Base-by-base conservation (phyloP, 1,140 invertebrate genomes). In the Parapsyche elsis region DNA sequence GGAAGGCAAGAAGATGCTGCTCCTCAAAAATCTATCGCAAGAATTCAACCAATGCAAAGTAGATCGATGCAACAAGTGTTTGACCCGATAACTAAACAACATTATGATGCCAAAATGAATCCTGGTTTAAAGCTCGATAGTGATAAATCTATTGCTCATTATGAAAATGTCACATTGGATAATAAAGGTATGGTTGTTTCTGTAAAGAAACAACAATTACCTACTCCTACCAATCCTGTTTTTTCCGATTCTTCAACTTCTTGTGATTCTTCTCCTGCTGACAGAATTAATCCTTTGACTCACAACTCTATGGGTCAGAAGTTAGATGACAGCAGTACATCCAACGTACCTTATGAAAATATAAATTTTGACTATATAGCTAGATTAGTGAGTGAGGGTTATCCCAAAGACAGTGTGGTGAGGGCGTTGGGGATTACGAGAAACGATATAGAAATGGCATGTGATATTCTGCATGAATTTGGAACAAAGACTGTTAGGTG, bases 381-480 rank as follows among this genome's bases (percentile, higher is more conserved):
- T 0, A 92, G 93, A 78, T 88, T 98, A 59, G 95, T 96, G 30
- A 92, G 92, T 21, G 95, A 97, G 84, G 97, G 97, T 0, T 98
- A 96, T 85, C 92, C 95, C 2, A 94, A 95, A 85, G 94, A 97
- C 84, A 94, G 95, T 53, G 96, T 97, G 0, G 95, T 97, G 49
- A 91, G 96, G 84, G 96, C 97, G 7, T 89, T 98, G 80, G 94
- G 95, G 73, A 98, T 98, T 76, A 95, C 96, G 0, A 91, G 95
- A 76, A 98, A 98, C 87, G 95, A 98, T 88, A 91, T 98, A 44
- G 94, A 95, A 87, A 98, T 98, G 96, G 96, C 96, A 26, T 94
- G 96, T 88, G 95, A 98, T 88, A 98, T 98, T 88, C 90, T 98
- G 84, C 94, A 97, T 86, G 96, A 97, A 87, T 98, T 98, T 88